These are phyloP conservation scores for Karalla daura DNA, from an alignment of 2,797 vertebrate species.

Conservation along the genomic window DNA sequence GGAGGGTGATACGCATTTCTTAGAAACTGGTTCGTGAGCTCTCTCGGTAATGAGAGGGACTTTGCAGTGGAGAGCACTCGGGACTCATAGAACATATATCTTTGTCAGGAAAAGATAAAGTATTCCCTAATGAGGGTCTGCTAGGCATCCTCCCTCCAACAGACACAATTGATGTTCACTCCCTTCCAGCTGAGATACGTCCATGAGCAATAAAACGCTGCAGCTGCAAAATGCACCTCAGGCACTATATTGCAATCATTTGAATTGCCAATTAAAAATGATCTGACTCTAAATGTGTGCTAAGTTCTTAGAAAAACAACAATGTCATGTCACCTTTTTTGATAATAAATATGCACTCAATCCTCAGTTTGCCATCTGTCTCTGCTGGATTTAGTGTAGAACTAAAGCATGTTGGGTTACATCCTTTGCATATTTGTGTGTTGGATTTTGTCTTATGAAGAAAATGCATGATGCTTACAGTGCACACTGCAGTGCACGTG, in stretches of 20 bases:
- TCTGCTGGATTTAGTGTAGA: too few relatives aligned
- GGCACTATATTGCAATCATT: conserved; percentile 1
- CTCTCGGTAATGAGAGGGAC: conserved; percentile 31
- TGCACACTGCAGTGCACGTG: background rate
- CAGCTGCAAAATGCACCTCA: conserved; percentile 6
- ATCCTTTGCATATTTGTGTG: background rate
- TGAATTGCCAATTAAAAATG: conserved; percentile 12
- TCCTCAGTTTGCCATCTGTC: too few relatives aligned
- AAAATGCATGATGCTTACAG: background rate
- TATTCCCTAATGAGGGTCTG: conserved; percentile 58
- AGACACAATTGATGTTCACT: conserved; percentile 55
- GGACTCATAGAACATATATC: conserved; percentile 43
- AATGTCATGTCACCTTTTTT: too few relatives aligned
- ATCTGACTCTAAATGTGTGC: background rate
- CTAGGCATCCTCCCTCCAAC: conserved; percentile 34
- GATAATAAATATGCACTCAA: too few relatives aligned
- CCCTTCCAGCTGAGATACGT: conserved; percentile 33
- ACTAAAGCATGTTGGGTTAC: background rate
- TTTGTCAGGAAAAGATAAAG: conserved; percentile 64
- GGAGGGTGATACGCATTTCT: conserved; percentile 21
- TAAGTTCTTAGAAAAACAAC: background rate
- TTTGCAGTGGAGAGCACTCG: background rate
- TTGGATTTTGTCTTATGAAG: background rate
- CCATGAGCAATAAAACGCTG: conserved; percentile 38
- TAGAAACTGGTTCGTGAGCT: background rate